Evolutionary conservation across 2,888 invertebrate genomes (phyloP).

Genomic region (Onthophagus sagittarius): DNA sequence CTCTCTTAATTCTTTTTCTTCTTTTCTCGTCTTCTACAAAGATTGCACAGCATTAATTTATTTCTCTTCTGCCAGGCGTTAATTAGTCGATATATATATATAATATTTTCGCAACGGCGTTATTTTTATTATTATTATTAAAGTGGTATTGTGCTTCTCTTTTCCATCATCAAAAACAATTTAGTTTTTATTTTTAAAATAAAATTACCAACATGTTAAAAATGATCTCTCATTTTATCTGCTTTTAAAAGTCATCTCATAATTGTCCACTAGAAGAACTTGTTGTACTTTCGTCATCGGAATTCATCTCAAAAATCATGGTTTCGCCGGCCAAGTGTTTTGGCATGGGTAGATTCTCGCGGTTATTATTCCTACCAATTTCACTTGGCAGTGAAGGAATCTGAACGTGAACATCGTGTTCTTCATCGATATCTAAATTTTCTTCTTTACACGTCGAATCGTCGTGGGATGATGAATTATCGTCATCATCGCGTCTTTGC

Average conservation of each 20-base stretch:
- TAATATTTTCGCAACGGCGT: neutral
- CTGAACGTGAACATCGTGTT: conserved; percentile 37
- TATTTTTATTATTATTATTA: neutral
- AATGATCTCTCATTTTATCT: too few species aligned
- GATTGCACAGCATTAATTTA: too few species aligned
- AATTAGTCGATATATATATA: neutral
- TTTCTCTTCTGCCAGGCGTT: too few species aligned
- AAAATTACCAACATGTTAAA: too few species aligned
- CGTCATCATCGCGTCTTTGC: conserved; percentile 3
- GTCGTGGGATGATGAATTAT: conserved; percentile 32
- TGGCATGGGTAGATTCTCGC: conserved; percentile 47
- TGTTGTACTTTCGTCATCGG: conserved; percentile 56
- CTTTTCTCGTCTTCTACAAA: too few species aligned
- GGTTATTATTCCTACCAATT: conserved; percentile 40
- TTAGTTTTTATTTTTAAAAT: too few species aligned
- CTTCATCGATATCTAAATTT: conserved; percentile 34
- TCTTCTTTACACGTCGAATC: conserved; percentile 19
- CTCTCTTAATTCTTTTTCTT: too few species aligned
- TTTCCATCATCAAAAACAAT: neutral
- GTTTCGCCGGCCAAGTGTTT: conserved; percentile 68
- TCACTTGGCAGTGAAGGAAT: conserved; percentile 47
- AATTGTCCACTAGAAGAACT: conserved; percentile 45
- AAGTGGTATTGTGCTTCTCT: neutral
- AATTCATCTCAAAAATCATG: conserved; percentile 63
- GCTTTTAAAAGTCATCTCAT: conserved; percentile 35